phyloP scores from a whole-genome alignment of 2,888 invertebrate species.

The Amaurobius ferox region DNA sequence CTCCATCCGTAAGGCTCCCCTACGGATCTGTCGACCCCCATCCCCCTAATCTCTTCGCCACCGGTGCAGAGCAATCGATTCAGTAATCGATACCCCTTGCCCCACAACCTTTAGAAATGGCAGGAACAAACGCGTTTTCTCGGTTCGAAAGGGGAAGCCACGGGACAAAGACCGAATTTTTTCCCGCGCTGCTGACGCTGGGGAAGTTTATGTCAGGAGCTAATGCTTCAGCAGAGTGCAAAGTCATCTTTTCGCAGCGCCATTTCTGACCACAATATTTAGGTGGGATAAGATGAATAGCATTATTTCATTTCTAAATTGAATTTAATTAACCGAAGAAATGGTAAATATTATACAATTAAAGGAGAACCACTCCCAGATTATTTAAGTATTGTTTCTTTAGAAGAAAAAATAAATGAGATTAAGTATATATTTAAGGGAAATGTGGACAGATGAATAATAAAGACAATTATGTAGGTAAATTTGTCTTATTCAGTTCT shows the following conservation, averaged over 20 bases:
- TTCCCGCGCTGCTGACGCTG: constrained; percentile 57
- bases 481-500: no score
- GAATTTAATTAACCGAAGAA: no score
- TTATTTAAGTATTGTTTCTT: no score
- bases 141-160: constrained; percentile 62
- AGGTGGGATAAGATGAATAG: no score
- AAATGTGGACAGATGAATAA: no score
- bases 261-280: constrained; percentile 44
- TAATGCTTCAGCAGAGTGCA: constrained; percentile 35
- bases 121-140: constrained; percentile 71
- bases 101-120: constrained; percentile 69
- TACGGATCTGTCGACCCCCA: constrained; percentile 24
- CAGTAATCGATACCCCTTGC: constrained; percentile 70
- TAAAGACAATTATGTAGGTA: no score
- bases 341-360: no score
- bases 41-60: constrained; percentile 52
- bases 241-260: neutral
- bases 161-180: constrained; percentile 70
- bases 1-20: constrained; percentile 69
- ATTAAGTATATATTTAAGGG: no score
- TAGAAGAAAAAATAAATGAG: no score
- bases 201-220: constrained; percentile 68
- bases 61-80: constrained; percentile 60
- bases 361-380: no score
- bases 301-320: no score